Percentiles rank a stretch among this genome's conserved stretches.
phyloP scores from a whole-genome alignment of 2,888 invertebrate genomes.

The Drosophila picticornis region DNA sequence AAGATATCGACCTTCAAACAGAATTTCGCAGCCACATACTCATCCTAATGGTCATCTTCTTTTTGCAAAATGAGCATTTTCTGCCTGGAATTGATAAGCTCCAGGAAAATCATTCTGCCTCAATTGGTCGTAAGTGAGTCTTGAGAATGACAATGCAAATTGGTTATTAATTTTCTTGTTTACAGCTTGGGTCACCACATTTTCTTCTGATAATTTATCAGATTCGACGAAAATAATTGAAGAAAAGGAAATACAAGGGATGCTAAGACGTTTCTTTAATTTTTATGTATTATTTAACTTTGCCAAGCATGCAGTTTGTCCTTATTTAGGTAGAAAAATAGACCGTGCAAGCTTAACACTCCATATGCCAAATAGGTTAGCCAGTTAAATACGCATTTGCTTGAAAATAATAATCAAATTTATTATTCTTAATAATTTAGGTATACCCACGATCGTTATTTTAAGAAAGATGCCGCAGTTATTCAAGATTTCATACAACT shows the following conservation, averaged over 20 bases:
- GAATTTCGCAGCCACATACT: constrained; percentile 33
- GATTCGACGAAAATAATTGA: not conserved
- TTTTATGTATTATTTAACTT: not conserved
- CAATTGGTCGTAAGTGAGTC: constrained; percentile 21
- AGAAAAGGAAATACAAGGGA: not conserved
- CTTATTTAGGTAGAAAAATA: not conserved
- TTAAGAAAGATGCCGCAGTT: not conserved
- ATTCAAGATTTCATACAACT: constrained; percentile 30
- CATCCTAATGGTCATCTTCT: constrained; percentile 38
- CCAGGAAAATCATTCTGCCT: not conserved
- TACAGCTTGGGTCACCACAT: not conserved
- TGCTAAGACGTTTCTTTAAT: not conserved
- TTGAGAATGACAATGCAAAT: not conserved
- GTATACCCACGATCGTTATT: not conserved
- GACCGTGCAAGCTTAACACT: not conserved
- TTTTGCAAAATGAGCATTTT: constrained; percentile 18
- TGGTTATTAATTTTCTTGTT: not conserved
- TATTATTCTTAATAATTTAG: not conserved
- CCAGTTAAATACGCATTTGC: not conserved
- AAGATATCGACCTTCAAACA: accelerated
- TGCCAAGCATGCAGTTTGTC: not conserved
- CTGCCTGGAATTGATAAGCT: constrained; percentile 27
- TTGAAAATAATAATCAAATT: not conserved
- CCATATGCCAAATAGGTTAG: not conserved
- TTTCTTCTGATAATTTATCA: not conserved